Conservation (phyloP, 1,140 invertebrate species). For the Philaenus spumarius region DNA sequence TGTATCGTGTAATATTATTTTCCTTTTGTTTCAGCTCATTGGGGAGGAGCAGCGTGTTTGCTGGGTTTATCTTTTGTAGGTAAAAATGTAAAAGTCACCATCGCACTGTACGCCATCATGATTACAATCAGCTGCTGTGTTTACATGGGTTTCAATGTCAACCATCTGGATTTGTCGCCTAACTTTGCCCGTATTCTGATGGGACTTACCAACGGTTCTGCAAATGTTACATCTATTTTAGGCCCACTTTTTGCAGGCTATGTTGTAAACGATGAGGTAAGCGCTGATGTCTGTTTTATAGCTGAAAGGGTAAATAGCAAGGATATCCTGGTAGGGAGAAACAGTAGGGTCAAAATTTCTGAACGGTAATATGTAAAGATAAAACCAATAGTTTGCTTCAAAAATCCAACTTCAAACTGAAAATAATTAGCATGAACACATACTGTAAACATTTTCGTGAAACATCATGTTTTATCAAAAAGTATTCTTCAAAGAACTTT, state of each 20-base stretch:
- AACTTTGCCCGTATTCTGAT: conserved; percentile 69
- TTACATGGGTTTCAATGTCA: conserved; percentile 48
- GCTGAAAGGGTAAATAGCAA: background rate
- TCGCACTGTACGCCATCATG: conserved; percentile 45
- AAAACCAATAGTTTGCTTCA: background rate
- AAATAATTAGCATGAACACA: background rate
- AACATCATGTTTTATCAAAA: too few species aligned
- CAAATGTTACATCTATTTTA: conserved; percentile 59
- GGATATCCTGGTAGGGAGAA: background rate
- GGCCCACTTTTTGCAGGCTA: conserved; percentile 55
- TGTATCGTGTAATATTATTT: conserved; percentile 29
- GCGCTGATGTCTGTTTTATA: conserved; percentile 52
- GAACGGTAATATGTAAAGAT: background rate
- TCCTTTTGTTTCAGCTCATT: conserved; percentile 27
- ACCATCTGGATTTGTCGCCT: conserved; percentile 67
- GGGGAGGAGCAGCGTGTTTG: conserved; percentile 42
- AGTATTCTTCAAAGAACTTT: too few species aligned
- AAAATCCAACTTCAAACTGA: background rate
- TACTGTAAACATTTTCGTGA: too few species aligned
- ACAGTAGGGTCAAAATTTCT: background rate
- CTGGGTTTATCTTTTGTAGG: conserved; percentile 34
- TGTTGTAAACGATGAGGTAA: conserved; percentile 55
- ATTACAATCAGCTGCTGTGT: conserved; percentile 53
- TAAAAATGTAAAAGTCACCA: conserved; percentile 30
- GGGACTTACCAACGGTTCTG: conserved; percentile 58